phyloP scores from a whole-genome alignment of 1,140 invertebrate species.

The Palaemon carinicauda region DNA sequence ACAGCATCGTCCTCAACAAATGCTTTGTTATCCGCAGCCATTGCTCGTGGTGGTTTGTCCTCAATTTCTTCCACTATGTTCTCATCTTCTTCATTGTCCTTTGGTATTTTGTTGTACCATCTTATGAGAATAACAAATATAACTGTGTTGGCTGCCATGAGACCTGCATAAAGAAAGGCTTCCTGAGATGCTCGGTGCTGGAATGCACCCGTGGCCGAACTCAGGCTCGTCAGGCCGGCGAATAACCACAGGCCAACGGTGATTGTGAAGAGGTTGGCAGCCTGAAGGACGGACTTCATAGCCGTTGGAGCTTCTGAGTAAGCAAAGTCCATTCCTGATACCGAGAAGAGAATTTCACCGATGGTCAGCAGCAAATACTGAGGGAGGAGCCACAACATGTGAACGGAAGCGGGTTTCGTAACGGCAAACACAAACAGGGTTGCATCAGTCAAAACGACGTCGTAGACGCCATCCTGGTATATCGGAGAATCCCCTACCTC shows the following conservation, averaged over 20 bases:
- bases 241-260: slow-evolving; percentile 75
- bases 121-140: slow-evolving; percentile 80
- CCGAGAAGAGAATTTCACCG: slow-evolving; percentile 86
- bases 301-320: slow-evolving; percentile 84
- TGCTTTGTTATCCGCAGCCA: neutral
- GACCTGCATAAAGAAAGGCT: slow-evolving; percentile 85
- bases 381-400: slow-evolving; percentile 84
- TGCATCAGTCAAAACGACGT: slow-evolving; percentile 7
- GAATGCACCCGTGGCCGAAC: slow-evolving; percentile 76
- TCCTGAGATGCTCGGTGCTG: slow-evolving; percentile 77
- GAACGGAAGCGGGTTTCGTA: slow-evolving; percentile 75
- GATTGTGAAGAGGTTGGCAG: slow-evolving; percentile 86
- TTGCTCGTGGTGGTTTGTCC: neutral
- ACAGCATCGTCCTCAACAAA: slow-evolving; percentile 25
- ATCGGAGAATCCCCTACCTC: slow-evolving; percentile 27
- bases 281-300: slow-evolving; percentile 91
- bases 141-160: slow-evolving; percentile 84
- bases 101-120: slow-evolving; percentile 65
- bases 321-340: slow-evolving; percentile 90
- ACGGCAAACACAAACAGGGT: slow-evolving; percentile 62
- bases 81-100: neutral
- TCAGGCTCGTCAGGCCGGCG: slow-evolving; percentile 86
- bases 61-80: neutral
- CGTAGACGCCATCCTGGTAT: slow-evolving; percentile 52
- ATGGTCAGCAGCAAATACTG: slow-evolving; percentile 87